Conservation (phyloP, 2,797 vertebrate genomes). For the Phoebastria nigripes region DNA sequence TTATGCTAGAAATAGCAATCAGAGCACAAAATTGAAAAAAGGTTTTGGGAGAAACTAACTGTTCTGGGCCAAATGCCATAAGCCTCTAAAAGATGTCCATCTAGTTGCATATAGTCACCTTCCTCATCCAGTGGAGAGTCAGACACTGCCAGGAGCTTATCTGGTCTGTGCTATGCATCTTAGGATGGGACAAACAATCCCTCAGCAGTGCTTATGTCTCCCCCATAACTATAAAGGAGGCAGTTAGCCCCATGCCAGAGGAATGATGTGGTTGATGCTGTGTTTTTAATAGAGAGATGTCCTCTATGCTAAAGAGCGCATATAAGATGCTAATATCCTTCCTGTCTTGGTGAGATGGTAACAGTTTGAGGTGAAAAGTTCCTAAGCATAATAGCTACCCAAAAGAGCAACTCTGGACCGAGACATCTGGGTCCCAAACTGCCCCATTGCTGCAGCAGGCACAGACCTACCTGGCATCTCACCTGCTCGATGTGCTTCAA, state of each 20-base stretch:
- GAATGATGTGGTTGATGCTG: neutral
- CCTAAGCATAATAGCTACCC: neutral
- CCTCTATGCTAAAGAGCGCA: too few species aligned
- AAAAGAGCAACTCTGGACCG: neutral
- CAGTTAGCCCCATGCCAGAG: neutral
- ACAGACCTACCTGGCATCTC: neutral
- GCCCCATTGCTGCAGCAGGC: neutral
- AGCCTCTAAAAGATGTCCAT: neutral
- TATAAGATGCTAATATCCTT: neutral
- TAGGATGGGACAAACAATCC: neutral
- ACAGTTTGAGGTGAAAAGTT: neutral
- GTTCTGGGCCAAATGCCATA: neutral
- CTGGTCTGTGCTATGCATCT: neutral
- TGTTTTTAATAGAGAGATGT: neutral
- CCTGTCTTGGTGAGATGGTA: neutral
- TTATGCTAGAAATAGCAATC: neutral
- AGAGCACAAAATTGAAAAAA: neutral
- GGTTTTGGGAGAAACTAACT: neutral
- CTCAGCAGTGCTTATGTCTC: neutral
- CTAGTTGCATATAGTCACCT: too few species aligned
- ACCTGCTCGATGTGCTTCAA: neutral
- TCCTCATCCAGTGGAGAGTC: neutral
- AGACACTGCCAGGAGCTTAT: neutral
- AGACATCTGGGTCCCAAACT: neutral
- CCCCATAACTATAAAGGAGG: too few species aligned